phyloP scores from a whole-genome alignment of 1,140 invertebrate species.

The Trachymyrmex cornetzi region DNA sequence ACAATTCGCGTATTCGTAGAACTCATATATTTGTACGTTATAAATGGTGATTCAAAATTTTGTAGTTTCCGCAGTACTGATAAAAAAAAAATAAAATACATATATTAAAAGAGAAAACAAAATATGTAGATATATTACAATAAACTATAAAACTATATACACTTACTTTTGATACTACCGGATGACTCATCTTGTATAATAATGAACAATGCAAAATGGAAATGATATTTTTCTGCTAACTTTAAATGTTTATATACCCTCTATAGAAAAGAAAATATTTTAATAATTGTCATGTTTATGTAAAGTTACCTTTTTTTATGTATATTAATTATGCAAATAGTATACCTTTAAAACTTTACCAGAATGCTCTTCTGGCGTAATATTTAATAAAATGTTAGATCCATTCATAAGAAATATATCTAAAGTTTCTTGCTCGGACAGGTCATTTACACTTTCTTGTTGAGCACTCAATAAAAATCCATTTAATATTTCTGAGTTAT shows the following conservation, averaged over 20 bases:
- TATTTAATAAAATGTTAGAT: constrained; percentile 93
- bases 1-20: constrained; percentile 77
- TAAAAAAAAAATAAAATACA: constrained; percentile 74
- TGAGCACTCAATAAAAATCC: constrained; percentile 96
- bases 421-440: constrained; percentile 91
- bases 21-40: constrained; percentile 91
- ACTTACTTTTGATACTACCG: constrained; percentile 82
- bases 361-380: constrained; percentile 94
- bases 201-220: constrained; percentile 96
- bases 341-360: constrained; percentile 92
- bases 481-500: constrained; percentile 93
- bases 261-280: constrained; percentile 84
- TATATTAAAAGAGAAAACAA: neutral
- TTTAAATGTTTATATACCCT: constrained; percentile 92
- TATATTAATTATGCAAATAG: neutral
- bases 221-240: constrained; percentile 91
- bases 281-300: neutral
- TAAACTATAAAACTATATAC: constrained; percentile 4
- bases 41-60: constrained; percentile 98
- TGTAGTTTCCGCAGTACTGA: constrained; percentile 94
- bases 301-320: neutral
- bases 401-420: constrained; percentile 95
- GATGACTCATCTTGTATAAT: constrained; percentile 90
- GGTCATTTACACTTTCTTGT: constrained; percentile 93
- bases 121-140: constrained; percentile 14